Percentiles rank a stretch among this genome's conserved stretches.
Evolutionary conservation across 2,888 invertebrate species (phyloP).

Genomic region (Isotomurus palustris): DNA sequence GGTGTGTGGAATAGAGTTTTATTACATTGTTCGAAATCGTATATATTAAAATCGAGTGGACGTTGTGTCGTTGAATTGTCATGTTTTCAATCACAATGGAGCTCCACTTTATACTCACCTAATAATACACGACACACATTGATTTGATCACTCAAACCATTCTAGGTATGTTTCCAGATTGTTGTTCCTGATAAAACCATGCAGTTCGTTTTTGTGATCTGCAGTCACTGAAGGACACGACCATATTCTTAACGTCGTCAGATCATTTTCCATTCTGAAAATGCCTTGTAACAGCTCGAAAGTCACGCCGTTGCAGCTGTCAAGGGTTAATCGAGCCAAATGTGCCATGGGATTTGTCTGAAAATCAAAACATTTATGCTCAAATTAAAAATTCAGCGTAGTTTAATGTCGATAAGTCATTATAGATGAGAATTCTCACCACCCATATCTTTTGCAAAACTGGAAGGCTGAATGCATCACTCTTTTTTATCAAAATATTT

Average conservation of each 20-base stretch:
- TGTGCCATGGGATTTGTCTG: conserved; percentile 48
- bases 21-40: no score
- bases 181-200: conserved; percentile 42
- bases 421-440: conserved; percentile 44
- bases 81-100: no score
- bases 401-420: background rate
- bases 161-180: conserved; percentile 49
- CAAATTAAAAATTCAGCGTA: background rate
- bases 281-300: conserved; percentile 44
- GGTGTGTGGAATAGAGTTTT: no score
- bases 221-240: conserved; percentile 47
- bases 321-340: conserved; percentile 47
- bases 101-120: no score
- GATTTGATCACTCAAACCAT: conserved; percentile 42
- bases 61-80: no score
- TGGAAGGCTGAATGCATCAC: conserved; percentile 45
- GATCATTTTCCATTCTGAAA: conserved; percentile 47
- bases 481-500: conserved; percentile 48
- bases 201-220: conserved; percentile 37
- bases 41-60: no score
- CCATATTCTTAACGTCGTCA: conserved; percentile 48
- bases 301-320: conserved; percentile 47
- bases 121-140: no score
- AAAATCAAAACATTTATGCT: background rate
- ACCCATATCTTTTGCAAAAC: conserved; percentile 46